Evolutionary conservation across 2,888 invertebrate species (phyloP).

Genomic region (Hyles lineata): DNA sequence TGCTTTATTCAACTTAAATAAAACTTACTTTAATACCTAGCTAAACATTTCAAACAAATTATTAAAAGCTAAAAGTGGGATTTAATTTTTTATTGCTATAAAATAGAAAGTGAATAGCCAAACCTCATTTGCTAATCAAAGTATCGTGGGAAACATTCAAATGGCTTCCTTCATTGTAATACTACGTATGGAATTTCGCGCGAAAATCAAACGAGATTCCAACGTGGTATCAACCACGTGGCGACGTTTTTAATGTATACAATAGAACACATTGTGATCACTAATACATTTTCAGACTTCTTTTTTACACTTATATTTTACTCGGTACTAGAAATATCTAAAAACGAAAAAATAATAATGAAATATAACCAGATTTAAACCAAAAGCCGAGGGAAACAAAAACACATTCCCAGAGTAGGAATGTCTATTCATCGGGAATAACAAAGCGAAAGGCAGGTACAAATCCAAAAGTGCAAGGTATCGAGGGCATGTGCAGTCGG

Average conservation of each 20-base stretch:
- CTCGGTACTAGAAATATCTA: neutral
- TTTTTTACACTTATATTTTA: too few species aligned
- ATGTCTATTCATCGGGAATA: slow-evolving; percentile 13
- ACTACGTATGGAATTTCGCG: slow-evolving; percentile 49
- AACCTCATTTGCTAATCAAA: slow-evolving; percentile 11
- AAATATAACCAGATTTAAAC: too few species aligned
- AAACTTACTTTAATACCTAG: too few species aligned
- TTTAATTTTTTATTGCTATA: slow-evolving; percentile 25
- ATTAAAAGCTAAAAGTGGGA: slow-evolving; percentile 23
- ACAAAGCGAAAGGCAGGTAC: slow-evolving; percentile 20
- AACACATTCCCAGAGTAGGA: neutral
- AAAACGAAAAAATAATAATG: neutral
- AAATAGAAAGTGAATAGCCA: slow-evolving; percentile 21
- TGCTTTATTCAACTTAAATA: too few species aligned
- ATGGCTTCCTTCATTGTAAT: slow-evolving; percentile 27
- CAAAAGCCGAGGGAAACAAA: neutral
- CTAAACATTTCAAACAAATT: slow-evolving; percentile 1
- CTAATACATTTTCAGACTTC: neutral
- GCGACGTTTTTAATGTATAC: slow-evolving; percentile 31
- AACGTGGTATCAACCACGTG: slow-evolving; percentile 72
- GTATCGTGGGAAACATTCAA: slow-evolving; percentile 28
- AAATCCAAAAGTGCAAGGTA: slow-evolving; percentile 30
- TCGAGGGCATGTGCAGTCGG: slow-evolving; percentile 48
- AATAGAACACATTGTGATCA: neutral
- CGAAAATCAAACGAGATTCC: slow-evolving; percentile 50